phyloP scores from a whole-genome alignment of 30 jellyfish, hydroid and myxozoan species.

The Phacellophora camtschatica region DNA sequence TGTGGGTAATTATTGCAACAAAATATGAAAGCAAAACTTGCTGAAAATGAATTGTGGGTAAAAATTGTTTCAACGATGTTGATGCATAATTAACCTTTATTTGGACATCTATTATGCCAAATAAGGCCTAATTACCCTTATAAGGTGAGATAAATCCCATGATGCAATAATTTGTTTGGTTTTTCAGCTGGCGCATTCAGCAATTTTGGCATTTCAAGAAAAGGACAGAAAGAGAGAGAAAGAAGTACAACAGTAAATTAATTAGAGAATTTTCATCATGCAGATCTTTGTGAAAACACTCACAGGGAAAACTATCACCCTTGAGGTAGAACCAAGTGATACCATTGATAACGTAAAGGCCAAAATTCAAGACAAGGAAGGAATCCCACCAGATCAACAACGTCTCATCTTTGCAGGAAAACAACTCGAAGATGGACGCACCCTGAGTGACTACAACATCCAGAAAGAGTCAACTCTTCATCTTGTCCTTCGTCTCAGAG shows the following conservation, averaged over 20 bases:
- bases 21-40: no score
- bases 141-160: no score
- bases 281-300: constrained; percentile 89
- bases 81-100: no score
- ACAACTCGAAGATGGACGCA: constrained; percentile 99
- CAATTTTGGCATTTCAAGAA: no score
- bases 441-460: constrained; percentile 86
- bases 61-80: no score
- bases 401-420: constrained; percentile 95
- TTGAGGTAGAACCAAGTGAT: constrained; percentile 96
- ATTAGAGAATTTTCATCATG: constrained; percentile 46
- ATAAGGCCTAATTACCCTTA: no score
- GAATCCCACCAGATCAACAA: constrained; percentile 98
- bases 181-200: no score
- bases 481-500: constrained; percentile 89
- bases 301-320: constrained; percentile 96
- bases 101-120: no score
- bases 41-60: no score
- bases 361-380: constrained; percentile 97
- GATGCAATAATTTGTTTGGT: no score
- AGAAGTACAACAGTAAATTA: no score
- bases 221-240: no score
- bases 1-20: background rate
- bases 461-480: constrained; percentile 94
- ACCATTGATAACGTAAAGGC: constrained; percentile 90